Base-by-base conservation (phyloP, 2,797 vertebrate species). In the Tolypeutes matacus region DNA sequence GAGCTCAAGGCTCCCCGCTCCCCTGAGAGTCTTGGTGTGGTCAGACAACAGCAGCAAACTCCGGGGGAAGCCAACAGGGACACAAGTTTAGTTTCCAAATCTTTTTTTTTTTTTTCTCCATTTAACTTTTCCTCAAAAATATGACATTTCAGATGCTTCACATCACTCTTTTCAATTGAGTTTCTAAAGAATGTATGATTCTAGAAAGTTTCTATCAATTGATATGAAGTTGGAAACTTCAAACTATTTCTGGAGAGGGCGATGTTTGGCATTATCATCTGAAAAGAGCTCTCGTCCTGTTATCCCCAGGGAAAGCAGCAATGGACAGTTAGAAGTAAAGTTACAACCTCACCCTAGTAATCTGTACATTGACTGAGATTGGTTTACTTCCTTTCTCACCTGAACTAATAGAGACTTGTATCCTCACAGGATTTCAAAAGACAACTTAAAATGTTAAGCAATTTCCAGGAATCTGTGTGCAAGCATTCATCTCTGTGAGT, bases 11-110 rank as follows among this genome's bases (percentile, higher is more conserved):
- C 3, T 3, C 13, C 5, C 18, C 0, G 3, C 0, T 0, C 77
- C 25, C 53, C 75, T 1, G 3, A 0, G 42, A 1, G 1, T 34
- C 27, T 12, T 2, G 15, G 18, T 2, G 4, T 1, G 25, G 15
- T 13, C 2, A 0, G 2, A 14, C 25, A n/a, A 14, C 42, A 42
- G 49, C 0, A 8, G n/a, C n/a, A 31, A 31, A 12, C 12, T 5
- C 14, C 15, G 1, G 1, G 34, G 56, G 27, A 64, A 72, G 14
- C 20, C 60, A 42, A 34, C 4, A 25, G 21, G 23, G 27, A 13
- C 25, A 36, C 56, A 75, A 60, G 2, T 56, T 62, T 53, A 60
- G 2, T 56, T 67, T 53, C 18, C 25, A 58, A 36, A 39, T 29
- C 39, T 39, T 46, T 46, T 12, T 27, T 56, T 36, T 34, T 46